Evolutionary conservation across 1,140 invertebrate genomes (phyloP), one percentile per base, ranked within the genome.

Genomic region (Microplitis mediator): DNA sequence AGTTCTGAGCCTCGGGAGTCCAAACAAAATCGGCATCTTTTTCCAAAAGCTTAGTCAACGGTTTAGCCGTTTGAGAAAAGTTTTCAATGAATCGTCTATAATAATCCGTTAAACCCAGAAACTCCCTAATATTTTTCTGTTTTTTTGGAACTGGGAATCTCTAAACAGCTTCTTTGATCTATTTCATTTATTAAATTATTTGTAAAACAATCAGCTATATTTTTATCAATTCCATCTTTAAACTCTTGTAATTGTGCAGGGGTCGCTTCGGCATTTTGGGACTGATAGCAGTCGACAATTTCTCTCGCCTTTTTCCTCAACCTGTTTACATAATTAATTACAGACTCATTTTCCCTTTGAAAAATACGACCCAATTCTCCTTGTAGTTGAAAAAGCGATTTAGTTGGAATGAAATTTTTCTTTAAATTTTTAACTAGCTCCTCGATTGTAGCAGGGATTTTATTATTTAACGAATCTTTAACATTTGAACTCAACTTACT

Each of bases 171-270:
- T 70, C 71, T 65, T 16, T 69, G 45, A 39, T 73, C 71, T 1
- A 73, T 73, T 54, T 73, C 60, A 39, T 61, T 51, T 54, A 23
- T 68, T 2, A 73, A 39, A 0, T 63, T 63, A 69, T 61, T 36
- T 14, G 35, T 14, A 39, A 73, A 73, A 56, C 71, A 73, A 52
- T 64, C 11, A n/a, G 62, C 36, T 23, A 71, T 34, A 4, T 50
- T 14, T 16, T 14, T 23, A 6, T 64, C 69, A 32, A 56, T 9
- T 6, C 16, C 14, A 4, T 60, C 23, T 31, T 62, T 60, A 39
- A n/a, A 61, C 0, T 1, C n/a, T 62, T 50, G n/a, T 3, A 62
- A 4, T 32, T 61, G 35, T 3, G 50, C 56, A 3, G 5, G 34
- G 4, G 68, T 61, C 3, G 13, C 13, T 45, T 61, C 23, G 3